Evolutionary conservation across 2,797 vertebrate species (phyloP).

Genomic region (Numenius phaeopus): DNA sequence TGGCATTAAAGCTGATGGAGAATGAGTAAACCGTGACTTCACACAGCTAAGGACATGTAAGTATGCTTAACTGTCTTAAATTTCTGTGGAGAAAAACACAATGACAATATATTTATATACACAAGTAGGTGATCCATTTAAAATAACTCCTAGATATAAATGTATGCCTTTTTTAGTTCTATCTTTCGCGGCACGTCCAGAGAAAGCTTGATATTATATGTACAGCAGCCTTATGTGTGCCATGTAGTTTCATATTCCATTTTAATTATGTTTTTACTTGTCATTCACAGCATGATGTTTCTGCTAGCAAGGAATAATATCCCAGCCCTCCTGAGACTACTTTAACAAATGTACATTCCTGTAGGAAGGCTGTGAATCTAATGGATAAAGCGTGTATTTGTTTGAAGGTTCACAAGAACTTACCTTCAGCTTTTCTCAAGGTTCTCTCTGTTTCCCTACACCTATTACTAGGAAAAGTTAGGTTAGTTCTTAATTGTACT

Average conservation of each 20-base stretch:
- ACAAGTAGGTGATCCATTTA: background rate
- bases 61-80: background rate
- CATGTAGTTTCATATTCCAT: background rate
- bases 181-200: rapidly evolving
- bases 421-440: background rate
- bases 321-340: background rate
- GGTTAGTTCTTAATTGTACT: background rate
- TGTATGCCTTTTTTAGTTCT: background rate
- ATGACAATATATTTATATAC: background rate
- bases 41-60: background rate
- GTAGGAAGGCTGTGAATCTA: background rate
- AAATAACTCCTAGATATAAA: background rate
- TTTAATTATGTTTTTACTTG: slow-evolving; percentile 58
- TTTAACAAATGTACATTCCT: background rate
- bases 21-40: background rate
- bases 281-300: slow-evolving; percentile 15
- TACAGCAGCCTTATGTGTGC: background rate
- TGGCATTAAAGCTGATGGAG: background rate
- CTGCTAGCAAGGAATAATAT: background rate
- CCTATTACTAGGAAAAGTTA: background rate
- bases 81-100: background rate
- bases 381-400: background rate
- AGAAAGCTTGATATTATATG: background rate
- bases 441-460: background rate
- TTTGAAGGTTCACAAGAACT: background rate